phyloP scores from a whole-genome alignment of 2,888 invertebrate genomes.

The Hirtodrosophila duncani region DNA sequence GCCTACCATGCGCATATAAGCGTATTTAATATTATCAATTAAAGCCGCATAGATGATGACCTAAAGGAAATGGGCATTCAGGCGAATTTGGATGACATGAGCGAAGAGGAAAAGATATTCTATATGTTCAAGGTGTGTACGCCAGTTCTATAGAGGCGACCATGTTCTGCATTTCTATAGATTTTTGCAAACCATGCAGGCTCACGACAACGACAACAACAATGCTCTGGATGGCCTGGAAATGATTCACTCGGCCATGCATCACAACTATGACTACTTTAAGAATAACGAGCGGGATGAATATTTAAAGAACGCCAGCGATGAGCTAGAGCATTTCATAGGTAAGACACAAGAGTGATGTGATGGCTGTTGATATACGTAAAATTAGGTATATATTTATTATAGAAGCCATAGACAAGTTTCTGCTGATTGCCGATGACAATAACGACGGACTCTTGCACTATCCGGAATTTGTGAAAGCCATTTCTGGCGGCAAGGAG shows the following conservation, averaged over 20 bases:
- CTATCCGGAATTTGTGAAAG: slow-evolving; percentile 87
- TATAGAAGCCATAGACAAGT: slow-evolving; percentile 93
- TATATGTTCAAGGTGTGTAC: slow-evolving; percentile 76
- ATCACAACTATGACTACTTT: slow-evolving; percentile 81
- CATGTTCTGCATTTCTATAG: neutral
- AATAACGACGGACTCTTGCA: slow-evolving; percentile 92
- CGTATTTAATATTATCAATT: neutral
- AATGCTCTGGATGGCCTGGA: slow-evolving; percentile 93
- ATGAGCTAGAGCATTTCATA: slow-evolving; percentile 76
- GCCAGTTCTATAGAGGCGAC: fast-evolving
- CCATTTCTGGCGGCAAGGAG: slow-evolving; percentile 61
- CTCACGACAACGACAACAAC: slow-evolving; percentile 94
- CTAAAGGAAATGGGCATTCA: slow-evolving; percentile 82
- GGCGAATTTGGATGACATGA: slow-evolving; percentile 84
- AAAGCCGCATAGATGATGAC: slow-evolving; percentile 89
- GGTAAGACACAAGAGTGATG: slow-evolving; percentile 44
- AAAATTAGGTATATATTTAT: no score
- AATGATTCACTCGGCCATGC: slow-evolving; percentile 83
- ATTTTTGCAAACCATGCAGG: slow-evolving; percentile 43
- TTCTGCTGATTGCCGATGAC: slow-evolving; percentile 88
- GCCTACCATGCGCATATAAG: neutral
- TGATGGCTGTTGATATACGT: neutral
- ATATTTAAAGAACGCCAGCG: slow-evolving; percentile 69
- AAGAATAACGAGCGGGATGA: slow-evolving; percentile 70
- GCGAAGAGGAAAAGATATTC: slow-evolving; percentile 84